A percentile compares a stretch with the other conserved stretches of the same genome.
Evolutionary conservation across 2,888 invertebrate genomes (phyloP).

Genomic region (Lapara coniferarum): DNA sequence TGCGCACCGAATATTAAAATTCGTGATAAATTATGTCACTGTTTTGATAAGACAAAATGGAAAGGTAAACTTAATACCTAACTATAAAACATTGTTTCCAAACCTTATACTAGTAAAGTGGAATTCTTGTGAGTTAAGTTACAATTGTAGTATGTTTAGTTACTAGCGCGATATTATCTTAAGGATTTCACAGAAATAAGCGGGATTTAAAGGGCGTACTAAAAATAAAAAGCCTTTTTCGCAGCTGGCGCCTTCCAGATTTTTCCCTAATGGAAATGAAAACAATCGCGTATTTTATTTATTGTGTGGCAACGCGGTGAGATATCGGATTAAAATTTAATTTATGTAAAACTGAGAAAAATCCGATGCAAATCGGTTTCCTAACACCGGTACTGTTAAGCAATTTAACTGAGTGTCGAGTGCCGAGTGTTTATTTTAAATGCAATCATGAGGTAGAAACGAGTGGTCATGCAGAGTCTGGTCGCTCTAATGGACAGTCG

Average conservation of each 20-base stretch:
- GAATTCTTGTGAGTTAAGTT: background rate
- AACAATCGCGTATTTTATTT: constrained; percentile 25
- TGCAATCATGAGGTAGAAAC: constrained; percentile 36
- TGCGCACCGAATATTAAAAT: too few species aligned
- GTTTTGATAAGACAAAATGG: too few species aligned
- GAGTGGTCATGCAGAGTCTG: constrained; percentile 49
- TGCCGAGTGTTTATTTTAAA: constrained; percentile 38
- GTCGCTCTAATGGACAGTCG: constrained; percentile 31
- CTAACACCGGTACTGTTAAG: constrained; percentile 35
- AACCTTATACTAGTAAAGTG: background rate
- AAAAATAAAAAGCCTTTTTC: background rate
- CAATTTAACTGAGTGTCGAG: constrained; percentile 39
- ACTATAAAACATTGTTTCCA: constrained; percentile 4
- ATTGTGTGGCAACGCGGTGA: constrained; percentile 24
- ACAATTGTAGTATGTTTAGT: background rate
- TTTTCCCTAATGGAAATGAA: constrained; percentile 23
- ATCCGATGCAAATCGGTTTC: constrained; percentile 33
- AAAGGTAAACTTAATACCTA: background rate
- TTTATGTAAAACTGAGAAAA: constrained; percentile 36
- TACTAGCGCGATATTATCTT: background rate
- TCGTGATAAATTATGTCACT: too few species aligned
- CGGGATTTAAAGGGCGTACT: background rate
- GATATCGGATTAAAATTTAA: constrained; percentile 31
- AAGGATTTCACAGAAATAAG: background rate
- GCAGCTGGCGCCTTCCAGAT: background rate